Base-by-base conservation (phyloP, 2,113 vertebrate species). In the Seriola rivoliana region DNA sequence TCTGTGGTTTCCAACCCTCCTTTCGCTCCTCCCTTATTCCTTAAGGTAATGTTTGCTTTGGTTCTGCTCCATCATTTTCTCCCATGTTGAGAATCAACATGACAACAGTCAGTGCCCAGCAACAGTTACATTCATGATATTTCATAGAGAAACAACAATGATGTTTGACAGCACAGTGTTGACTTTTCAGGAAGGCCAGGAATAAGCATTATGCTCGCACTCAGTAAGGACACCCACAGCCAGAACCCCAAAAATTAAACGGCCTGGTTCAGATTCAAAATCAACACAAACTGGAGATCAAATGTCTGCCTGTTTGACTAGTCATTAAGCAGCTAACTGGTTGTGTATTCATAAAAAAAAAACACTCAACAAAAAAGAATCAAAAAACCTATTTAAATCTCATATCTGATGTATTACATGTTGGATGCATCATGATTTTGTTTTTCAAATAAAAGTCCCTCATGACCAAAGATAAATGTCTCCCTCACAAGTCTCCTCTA, bases 91-190 rank as follows among this genome's bases (percentile, higher is more conserved):
- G 60, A 73, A 65, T 80, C 63, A 60, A 79, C 55, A 84, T 34
- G 70, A 88, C 88, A 91, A 84, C 75, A 82, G 67, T 85, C 64
- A 48, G 48, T 46, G 32, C 68, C 85, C 64, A 80, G 69, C 0
- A 29, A 76, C 75, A 81, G 81, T 89, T 84, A 89, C 44, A 83
- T 69, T 84, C 72, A 81, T 23, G 8, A 69, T 75, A 73, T 82
- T 85, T 86, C 74, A 78, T 16, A 38, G 52, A 76, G 60, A 80
- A 78, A 82, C 46, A 86, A 72, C 68, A 76, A 81, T 32, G 11
- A 73, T 68, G 58, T 90, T 86, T 88, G 85, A 91, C 80, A 88
- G 84, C 52, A 10, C 54, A 7, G 14, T 88, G 84, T 89, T 91
- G 84, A 84, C 73, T 87, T 92, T 90, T 82, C 54, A 57, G 62